These are phyloP conservation scores for Pristis pectinata DNA, from an alignment of 2,797 vertebrate species.

Conservation along the genomic window DNA sequence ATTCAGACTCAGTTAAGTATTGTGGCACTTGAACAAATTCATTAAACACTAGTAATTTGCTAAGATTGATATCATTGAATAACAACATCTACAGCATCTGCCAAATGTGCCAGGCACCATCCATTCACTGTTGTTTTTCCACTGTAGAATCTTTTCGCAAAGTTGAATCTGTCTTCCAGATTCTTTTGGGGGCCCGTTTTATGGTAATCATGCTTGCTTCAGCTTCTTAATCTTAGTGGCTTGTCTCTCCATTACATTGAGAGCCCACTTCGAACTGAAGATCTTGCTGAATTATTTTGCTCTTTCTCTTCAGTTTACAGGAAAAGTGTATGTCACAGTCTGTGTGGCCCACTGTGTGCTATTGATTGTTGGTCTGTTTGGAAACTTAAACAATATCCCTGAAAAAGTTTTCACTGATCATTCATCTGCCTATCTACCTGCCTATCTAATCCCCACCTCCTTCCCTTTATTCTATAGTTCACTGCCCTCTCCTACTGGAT, in stretches of 20 bases:
- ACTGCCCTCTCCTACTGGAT: too few species aligned
- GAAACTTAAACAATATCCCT: neutral
- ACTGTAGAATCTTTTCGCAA: neutral
- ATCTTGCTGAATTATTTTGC: neutral
- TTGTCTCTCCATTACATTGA: neutral
- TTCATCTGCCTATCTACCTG: too few species aligned
- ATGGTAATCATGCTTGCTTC: neutral
- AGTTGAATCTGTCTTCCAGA: neutral
- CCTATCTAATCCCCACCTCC: too few species aligned
- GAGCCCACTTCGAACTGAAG: neutral
- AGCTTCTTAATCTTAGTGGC: neutral
- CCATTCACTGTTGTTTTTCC: neutral
- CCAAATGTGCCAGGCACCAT: neutral
- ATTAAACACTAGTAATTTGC: neutral
- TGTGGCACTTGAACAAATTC: neutral
- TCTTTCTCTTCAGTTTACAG: neutral
- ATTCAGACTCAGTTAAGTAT: neutral
- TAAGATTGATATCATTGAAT: neutral
- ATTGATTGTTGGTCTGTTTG: neutral
- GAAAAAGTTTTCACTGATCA: neutral
- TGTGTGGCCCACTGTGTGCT: neutral
- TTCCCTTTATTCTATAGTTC: too few species aligned
- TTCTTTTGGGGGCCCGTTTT: neutral
- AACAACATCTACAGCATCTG: neutral
- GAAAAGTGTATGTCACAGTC: neutral